Evolutionary conservation across 1,140 invertebrate species (phyloP).

Genomic region (Drosophila littoralis): DNA sequence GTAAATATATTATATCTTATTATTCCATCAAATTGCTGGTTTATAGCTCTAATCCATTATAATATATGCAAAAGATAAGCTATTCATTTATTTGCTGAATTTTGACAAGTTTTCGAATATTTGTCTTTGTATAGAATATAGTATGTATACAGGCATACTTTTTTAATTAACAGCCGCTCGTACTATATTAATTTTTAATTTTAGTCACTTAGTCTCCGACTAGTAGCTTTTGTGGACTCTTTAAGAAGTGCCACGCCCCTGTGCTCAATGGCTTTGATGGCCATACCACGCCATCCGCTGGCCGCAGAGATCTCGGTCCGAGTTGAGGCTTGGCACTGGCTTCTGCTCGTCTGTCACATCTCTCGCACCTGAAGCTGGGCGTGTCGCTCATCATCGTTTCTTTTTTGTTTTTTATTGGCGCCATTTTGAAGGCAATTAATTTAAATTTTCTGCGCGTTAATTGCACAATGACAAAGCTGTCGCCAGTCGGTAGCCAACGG

Average conservation of each 20-base stretch:
- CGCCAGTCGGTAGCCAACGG: constrained; percentile 46
- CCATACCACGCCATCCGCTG: constrained; percentile 7
- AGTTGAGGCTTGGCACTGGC: constrained; percentile 8
- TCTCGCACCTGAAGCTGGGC: constrained; percentile 46
- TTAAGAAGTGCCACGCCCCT: constrained; percentile 35
- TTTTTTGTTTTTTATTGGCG: constrained; percentile 55
- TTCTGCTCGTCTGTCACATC: constrained; percentile 23
- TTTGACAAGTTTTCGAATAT: too few species aligned
- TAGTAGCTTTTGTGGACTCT: constrained; percentile 16
- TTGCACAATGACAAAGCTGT: constrained; percentile 81
- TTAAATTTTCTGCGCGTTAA: constrained; percentile 75
- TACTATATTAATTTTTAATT: not conserved
- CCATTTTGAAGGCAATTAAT: constrained; percentile 79
- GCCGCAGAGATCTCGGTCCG: constrained; percentile 10
- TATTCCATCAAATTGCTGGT: too few species aligned
- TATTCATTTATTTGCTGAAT: too few species aligned
- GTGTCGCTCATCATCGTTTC: constrained; percentile 51
- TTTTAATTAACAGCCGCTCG: too few species aligned
- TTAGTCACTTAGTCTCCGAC: constrained; percentile 8
- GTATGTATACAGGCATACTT: too few species aligned
- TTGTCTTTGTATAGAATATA: too few species aligned
- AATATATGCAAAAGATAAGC: too few species aligned
- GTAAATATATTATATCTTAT: too few species aligned
- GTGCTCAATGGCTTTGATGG: constrained; percentile 33
- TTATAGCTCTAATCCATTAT: too few species aligned